Conservation (phyloP, 1,140 invertebrate genomes). For the Sogatella furcifera region DNA sequence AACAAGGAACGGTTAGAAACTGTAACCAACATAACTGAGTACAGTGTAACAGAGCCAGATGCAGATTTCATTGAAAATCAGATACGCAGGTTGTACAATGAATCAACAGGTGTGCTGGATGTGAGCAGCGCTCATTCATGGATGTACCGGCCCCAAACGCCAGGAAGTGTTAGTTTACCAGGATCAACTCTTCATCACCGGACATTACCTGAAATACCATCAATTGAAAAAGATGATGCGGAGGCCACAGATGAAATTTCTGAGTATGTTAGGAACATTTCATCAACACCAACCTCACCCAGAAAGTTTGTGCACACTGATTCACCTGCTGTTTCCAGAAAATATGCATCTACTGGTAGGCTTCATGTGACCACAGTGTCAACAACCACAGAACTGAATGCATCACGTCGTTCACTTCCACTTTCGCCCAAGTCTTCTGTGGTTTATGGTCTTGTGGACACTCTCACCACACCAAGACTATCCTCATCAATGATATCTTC, state of each 20-base stretch:
- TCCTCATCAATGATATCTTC: neutral
- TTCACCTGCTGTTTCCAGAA: neutral
- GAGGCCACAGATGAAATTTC: neutral
- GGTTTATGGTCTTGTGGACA: neutral
- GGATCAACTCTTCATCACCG: constrained; percentile 5
- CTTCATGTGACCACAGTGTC: constrained; percentile 39
- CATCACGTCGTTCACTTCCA: constrained; percentile 41
- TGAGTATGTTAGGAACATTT: neutral
- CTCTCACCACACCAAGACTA: neutral
- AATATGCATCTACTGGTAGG: constrained; percentile 28
- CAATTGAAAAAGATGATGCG: neutral
- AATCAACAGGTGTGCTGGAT: constrained; percentile 35
- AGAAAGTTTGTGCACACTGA: constrained; percentile 20
- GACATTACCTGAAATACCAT: neutral
- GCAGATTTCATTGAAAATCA: constrained; percentile 57
- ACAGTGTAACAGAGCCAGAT: constrained; percentile 45
- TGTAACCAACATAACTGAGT: constrained; percentile 31
- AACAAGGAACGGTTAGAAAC: constrained; percentile 35
- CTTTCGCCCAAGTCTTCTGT: constrained; percentile 15
- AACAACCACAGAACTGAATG: constrained; percentile 40
- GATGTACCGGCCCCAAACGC: constrained; percentile 4
- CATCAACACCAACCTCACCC: constrained; percentile 37
- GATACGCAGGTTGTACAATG: constrained; percentile 51
- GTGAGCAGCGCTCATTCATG: neutral
- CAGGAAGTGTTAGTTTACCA: neutral